Evolutionary conservation across 2,888 invertebrate species (phyloP).

Genomic region (Alentia gelatinosa): DNA sequence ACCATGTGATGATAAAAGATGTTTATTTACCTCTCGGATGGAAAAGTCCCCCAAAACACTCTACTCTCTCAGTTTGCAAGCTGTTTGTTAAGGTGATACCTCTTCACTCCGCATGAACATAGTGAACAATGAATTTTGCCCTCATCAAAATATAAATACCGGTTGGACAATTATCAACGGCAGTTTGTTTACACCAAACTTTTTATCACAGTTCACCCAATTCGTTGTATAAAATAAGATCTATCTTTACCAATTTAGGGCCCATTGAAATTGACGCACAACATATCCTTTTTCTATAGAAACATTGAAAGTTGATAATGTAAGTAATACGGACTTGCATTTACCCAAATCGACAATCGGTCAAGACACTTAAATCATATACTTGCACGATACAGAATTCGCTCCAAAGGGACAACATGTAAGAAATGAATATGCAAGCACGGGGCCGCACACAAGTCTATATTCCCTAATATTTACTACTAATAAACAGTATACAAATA

Average conservation of each 20-base stretch:
- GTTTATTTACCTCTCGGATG: background rate
- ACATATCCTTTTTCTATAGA: background rate
- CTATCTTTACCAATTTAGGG: background rate
- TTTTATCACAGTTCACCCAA: background rate
- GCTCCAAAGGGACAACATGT: background rate
- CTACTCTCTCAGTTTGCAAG: background rate
- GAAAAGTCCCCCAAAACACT: background rate
- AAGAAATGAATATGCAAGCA: too few relatives aligned
- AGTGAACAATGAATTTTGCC: background rate
- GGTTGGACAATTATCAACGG: too few relatives aligned
- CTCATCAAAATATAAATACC: too few relatives aligned
- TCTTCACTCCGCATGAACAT: too few relatives aligned
- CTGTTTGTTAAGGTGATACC: background rate
- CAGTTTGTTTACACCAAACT: too few relatives aligned
- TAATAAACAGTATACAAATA: too few relatives aligned
- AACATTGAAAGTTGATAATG: background rate
- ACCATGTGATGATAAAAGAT: background rate
- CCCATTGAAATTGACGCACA: background rate
- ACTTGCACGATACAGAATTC: background rate
- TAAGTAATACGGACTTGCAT: background rate
- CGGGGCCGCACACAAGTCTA: too few relatives aligned
- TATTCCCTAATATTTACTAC: too few relatives aligned
- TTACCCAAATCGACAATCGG: background rate
- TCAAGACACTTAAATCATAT: too few relatives aligned
- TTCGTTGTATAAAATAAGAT: background rate